Conservation (phyloP, 2,113 vertebrate genomes). For the Poicephalus meyeri region DNA sequence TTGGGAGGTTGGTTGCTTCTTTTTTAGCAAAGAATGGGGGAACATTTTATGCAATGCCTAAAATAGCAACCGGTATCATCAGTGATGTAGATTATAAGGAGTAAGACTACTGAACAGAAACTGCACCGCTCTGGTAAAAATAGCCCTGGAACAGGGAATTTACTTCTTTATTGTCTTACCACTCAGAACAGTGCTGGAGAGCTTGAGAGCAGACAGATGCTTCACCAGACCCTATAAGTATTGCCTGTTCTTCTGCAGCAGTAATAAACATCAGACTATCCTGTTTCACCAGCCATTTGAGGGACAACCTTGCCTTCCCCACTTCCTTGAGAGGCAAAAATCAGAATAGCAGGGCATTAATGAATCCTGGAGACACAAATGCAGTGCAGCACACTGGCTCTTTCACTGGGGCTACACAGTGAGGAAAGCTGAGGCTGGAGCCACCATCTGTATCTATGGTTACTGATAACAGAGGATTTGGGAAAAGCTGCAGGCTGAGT, state of each 20-base stretch:
- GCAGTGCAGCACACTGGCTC: not conserved
- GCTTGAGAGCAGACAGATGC: not conserved
- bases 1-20: not conserved
- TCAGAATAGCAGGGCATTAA: not conserved
- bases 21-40: constrained; percentile 6
- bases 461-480: constrained; percentile 9
- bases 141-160: not conserved
- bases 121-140: constrained; percentile 34
- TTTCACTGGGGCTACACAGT: not conserved
- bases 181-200: not conserved
- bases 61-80: constrained; percentile 36
- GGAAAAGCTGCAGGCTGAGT: not conserved
- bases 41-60: not conserved
- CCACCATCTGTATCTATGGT: constrained; percentile 43
- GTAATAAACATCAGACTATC: constrained; percentile 3
- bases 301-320: not conserved
- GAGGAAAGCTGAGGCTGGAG: constrained; percentile 20
- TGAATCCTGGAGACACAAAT: not conserved
- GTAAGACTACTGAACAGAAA: constrained; percentile 33
- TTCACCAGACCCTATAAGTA: not conserved
- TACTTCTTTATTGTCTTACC: not conserved
- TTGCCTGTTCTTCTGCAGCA: not conserved
- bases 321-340: not conserved
- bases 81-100: not conserved
- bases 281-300: not conserved